These are phyloP conservation scores for Cantharis nigra DNA, from an alignment of 2,888 invertebrate species.

Conservation along the genomic window DNA sequence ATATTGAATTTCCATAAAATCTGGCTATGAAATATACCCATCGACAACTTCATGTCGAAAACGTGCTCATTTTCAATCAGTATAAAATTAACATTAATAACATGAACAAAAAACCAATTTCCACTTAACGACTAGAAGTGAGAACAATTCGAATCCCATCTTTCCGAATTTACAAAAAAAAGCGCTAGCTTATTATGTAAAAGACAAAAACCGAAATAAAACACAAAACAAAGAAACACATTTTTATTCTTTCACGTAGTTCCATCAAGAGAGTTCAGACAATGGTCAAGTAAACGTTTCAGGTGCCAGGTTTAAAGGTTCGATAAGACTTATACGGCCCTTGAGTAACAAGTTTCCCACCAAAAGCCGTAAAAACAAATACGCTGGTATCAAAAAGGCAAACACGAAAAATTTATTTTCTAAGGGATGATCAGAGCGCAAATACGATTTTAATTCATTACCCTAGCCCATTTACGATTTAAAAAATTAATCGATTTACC, in stretches of 20 bases:
- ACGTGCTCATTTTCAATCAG: constrained; percentile 14
- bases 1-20: constrained; percentile 20
- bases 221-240: neutral
- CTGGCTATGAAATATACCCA: constrained; percentile 4
- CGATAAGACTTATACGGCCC: neutral
- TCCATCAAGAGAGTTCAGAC: neutral
- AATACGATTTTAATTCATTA: neutral
- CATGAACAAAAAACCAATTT: neutral
- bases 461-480: neutral
- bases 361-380: neutral
- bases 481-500: neutral
- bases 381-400: neutral
- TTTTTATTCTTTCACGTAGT: neutral
- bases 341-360: neutral
- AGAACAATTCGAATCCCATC: neutral
- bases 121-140: neutral
- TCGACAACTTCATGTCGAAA: constrained; percentile 12
- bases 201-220: neutral
- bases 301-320: neutral
- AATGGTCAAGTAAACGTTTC: neutral
- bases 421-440: neutral
- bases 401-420: neutral
- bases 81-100: constrained; percentile 5
- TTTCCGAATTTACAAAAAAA: neutral
- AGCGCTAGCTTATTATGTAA: neutral